phyloP scores from a whole-genome alignment of 1,140 invertebrate genomes.

The Trichonephila inaurata region DNA sequence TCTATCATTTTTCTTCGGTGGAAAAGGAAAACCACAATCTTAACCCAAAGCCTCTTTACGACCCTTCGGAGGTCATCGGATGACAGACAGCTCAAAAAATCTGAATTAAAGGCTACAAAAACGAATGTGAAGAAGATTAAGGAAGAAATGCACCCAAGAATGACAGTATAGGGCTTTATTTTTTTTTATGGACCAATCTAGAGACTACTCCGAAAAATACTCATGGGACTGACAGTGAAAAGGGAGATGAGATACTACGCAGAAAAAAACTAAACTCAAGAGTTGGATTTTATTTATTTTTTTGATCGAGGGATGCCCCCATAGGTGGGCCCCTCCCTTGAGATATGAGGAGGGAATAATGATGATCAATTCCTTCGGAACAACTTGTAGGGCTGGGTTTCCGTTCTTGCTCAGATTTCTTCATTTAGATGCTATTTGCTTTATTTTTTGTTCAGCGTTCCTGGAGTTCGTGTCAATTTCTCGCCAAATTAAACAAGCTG shows the following conservation, averaged over 20 bases:
- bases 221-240: slow-evolving; percentile 40
- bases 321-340: slow-evolving; percentile 32
- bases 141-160: not conserved
- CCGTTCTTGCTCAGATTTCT: slow-evolving; percentile 23
- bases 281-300: slow-evolving; percentile 31
- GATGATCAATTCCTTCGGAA: slow-evolving; percentile 31
- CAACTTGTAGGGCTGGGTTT: slow-evolving; percentile 34
- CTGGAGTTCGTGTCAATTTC: slow-evolving; percentile 40
- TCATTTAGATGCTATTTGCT: slow-evolving; percentile 11
- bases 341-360: slow-evolving; percentile 61
- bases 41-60: slow-evolving; percentile 38
- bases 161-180: slow-evolving; percentile 21
- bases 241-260: slow-evolving; percentile 8
- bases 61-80: not conserved
- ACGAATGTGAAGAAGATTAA: slow-evolving; percentile 54
- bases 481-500: slow-evolving; percentile 31
- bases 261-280: slow-evolving; percentile 23
- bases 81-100: slow-evolving; percentile 20
- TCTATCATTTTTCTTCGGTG: not conserved
- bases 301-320: not conserved
- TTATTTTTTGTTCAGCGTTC: not conserved
- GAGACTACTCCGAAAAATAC: slow-evolving; percentile 5
- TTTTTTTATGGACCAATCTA: not conserved
- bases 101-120: slow-evolving; percentile 55
- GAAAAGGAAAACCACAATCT: slow-evolving; percentile 46